These are phyloP conservation scores for Microcaecilia unicolor DNA, from an alignment of 2,797 vertebrate genomes.

Conservation along the genomic window DNA sequence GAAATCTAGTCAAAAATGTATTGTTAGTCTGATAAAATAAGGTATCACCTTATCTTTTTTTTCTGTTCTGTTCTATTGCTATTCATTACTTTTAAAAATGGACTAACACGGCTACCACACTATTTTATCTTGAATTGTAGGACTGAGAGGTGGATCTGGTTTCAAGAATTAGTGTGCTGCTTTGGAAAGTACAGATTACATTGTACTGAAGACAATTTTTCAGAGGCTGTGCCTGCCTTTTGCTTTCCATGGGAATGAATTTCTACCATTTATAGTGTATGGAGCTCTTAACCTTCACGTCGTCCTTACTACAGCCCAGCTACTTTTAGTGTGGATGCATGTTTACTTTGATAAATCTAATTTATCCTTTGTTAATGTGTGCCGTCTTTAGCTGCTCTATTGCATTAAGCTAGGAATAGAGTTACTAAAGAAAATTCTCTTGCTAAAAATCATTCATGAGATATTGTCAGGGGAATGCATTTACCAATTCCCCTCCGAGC, in stretches of 20 bases:
- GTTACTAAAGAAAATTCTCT: conserved; percentile 61
- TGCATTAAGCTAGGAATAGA: conserved; percentile 69
- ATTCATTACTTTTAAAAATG: too few species aligned
- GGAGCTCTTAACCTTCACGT: conserved; percentile 58
- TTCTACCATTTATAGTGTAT: conserved; percentile 31
- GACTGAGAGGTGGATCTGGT: conserved; percentile 4
- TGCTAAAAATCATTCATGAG: conserved; percentile 57
- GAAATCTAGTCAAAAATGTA: too few species aligned
- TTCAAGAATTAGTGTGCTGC: conserved; percentile 19
- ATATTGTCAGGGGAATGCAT: conserved; percentile 57
- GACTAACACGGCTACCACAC: too few species aligned
- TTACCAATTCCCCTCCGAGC: conserved; percentile 53
- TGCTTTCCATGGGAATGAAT: conserved; percentile 41
- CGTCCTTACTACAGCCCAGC: conserved; percentile 52
- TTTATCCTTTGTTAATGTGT: conserved; percentile 66
- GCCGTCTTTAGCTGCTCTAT: conserved; percentile 61
- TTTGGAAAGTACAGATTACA: conserved; percentile 36
- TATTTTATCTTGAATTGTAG: too few species aligned
- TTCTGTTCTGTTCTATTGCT: too few species aligned
- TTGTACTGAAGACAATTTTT: conserved; percentile 40
- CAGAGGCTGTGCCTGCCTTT: conserved; percentile 36
- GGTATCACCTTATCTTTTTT: too few species aligned
- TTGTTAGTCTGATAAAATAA: too few species aligned
- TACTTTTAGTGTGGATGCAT: conserved; percentile 52
- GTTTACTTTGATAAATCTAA: conserved; percentile 72